These are phyloP conservation scores for Argopecten irradians DNA, from an alignment of 1,140 invertebrate species.

Conservation along the genomic window DNA sequence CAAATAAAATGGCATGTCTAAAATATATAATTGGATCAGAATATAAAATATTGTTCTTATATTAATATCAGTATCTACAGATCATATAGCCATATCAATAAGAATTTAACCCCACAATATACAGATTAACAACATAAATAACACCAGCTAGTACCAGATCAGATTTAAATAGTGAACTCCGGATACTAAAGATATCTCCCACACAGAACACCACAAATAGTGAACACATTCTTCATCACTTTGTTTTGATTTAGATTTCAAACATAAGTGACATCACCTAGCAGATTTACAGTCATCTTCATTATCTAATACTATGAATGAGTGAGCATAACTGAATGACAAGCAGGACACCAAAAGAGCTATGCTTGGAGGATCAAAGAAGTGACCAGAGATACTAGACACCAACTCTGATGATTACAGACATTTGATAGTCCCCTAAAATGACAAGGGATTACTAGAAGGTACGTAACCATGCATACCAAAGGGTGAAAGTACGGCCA, in stretches of 20 bases:
- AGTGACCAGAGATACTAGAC: not conserved
- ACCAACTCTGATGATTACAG: no score
- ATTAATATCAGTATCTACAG: not conserved
- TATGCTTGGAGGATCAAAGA: not conserved
- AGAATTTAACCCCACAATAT: not conserved
- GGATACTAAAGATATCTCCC: not conserved
- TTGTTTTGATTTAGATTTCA: not conserved
- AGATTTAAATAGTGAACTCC: not conserved
- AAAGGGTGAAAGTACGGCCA: no score
- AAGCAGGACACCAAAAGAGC: no score
- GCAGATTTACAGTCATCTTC: not conserved
- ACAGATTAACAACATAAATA: not conserved
- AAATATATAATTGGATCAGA: not conserved
- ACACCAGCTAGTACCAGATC: not conserved
- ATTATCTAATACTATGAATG: not conserved
- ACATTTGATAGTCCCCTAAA: not conserved
- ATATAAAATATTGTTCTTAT: not conserved
- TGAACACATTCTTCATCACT: not conserved
- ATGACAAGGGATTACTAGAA: not conserved
- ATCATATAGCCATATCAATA: not conserved
- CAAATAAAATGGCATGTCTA: conserved; percentile 6
- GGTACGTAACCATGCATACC: not conserved
- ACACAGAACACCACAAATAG: not conserved
- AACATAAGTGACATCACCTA: not conserved
- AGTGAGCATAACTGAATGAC: not conserved